Evolutionary conservation across 2,113 vertebrate genomes (phyloP).

Genomic region (Chunga burmeisteri): DNA sequence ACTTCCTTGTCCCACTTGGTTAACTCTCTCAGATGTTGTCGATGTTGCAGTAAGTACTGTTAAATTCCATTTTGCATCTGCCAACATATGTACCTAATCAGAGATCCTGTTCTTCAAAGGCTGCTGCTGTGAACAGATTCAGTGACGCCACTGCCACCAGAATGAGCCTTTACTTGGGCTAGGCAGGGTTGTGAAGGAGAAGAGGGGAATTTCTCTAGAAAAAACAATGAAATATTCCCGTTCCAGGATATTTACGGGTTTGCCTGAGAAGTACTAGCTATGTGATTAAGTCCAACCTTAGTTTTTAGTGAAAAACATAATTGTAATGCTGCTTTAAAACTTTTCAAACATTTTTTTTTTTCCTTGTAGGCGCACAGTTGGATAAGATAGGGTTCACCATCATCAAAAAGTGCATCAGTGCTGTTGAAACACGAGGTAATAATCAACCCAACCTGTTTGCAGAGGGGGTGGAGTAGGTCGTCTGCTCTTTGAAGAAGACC

Average conservation of each 20-base stretch:
- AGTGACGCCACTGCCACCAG: not conserved
- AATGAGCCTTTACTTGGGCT: not conserved
- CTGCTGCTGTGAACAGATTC: constrained; percentile 24
- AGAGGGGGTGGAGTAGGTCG: not conserved
- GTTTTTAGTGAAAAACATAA: not conserved
- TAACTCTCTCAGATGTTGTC: constrained; percentile 50
- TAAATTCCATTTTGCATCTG: constrained; percentile 37
- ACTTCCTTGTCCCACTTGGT: constrained; percentile 36
- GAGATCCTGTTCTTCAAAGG: constrained; percentile 34
- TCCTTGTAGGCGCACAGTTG: constrained; percentile 83
- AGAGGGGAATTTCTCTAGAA: not conserved
- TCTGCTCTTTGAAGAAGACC: not conserved
- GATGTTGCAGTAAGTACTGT: constrained; percentile 36
- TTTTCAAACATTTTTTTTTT: not conserved
- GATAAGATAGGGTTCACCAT: constrained; percentile 88
- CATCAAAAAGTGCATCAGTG: constrained; percentile 91
- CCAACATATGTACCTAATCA: constrained; percentile 38
- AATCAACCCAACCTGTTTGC: not conserved
- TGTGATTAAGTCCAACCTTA: not conserved
- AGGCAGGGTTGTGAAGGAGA: not conserved
- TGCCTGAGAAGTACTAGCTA: not conserved
- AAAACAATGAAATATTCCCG: not conserved
- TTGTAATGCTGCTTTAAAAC: not conserved
- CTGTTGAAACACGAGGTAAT: constrained; percentile 92
- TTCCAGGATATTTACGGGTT: not conserved